Evolutionary conservation across 2,888 invertebrate genomes (phyloP), one percentile per base, ranked within the genome.

Genomic region (Caenorhabditis sinica): DNA sequence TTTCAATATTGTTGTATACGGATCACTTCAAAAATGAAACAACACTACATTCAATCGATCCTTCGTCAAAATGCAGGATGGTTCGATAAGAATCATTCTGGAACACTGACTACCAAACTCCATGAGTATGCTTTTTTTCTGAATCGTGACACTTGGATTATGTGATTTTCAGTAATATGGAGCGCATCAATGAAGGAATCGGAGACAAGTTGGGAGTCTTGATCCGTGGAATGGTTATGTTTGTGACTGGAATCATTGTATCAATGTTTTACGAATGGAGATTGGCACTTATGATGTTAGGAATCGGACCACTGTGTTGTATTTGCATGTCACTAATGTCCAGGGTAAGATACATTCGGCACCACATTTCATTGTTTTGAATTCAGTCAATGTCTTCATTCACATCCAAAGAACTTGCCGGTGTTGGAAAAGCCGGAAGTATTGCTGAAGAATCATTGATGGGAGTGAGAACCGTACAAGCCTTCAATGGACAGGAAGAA

Each of bases 381-480:
- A 69, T 87, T 40, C 79, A 90, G 88, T 85, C 85, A 43, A 89
- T 90, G 85, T 83, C 88, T 11, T 71, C 84, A 4, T 79, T 82
- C n/a, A 89, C 89, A 3, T 75, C 80, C 40, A 82, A 85, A 30
- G 89, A 90, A 63, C 63, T 90, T 49, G 83, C 69, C 11, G 85
- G 82, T 25, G 86, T 90, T 20, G 90, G 88, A 60, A 87, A 88
- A 82, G 90, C 90, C 11, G 90, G 90, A 17, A 74, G 83, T 1
- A 86, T 90, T 17, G 90, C 90, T 15, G 90, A 90, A 30, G 90
- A 90, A 43, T 82, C 90, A 2, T 73, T 90, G 15, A 85, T 90
- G 71, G 90, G 90, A 8, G 90, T 90, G 28, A 63, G 90, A 58
- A 90, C 90, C 8, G 90, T 90, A 8, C 90, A 90, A 73, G 89